Conservation (phyloP, 2,113 vertebrate species). For the Datnioides undecimradiatus region DNA sequence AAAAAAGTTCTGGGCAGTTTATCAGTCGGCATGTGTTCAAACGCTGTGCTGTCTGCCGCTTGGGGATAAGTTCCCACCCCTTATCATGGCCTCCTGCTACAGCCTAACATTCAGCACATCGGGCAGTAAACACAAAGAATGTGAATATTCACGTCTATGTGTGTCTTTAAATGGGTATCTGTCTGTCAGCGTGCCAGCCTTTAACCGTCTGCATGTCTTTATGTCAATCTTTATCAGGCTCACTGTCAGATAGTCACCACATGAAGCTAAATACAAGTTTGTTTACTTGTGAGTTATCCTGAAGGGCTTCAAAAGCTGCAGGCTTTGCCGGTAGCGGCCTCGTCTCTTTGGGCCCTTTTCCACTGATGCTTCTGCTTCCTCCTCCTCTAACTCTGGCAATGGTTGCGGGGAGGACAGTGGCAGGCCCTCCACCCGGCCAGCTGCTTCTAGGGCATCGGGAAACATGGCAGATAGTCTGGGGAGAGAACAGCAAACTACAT, state of each 20-base stretch:
- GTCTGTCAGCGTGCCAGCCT: neutral
- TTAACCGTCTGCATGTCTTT: neutral
- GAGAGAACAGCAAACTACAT: constrained; percentile 23
- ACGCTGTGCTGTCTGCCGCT: constrained; percentile 55
- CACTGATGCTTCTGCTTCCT: constrained; percentile 58
- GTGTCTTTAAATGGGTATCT: neutral
- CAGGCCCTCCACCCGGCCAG: constrained; percentile 79
- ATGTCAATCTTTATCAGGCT: neutral
- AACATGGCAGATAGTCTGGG: constrained; percentile 73
- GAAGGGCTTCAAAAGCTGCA: constrained; percentile 87
- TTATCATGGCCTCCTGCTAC: constrained; percentile 71
- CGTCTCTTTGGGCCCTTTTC: constrained; percentile 67
- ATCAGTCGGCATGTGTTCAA: constrained; percentile 72
- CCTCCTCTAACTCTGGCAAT: constrained; percentile 74
- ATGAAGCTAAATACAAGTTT: constrained; percentile 3
- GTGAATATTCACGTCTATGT: neutral
- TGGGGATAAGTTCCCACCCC: constrained; percentile 66
- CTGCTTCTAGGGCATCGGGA: constrained; percentile 80
- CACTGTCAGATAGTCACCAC: neutral
- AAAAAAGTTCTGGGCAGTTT: constrained; percentile 60
- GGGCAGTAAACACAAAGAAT: constrained; percentile 25
- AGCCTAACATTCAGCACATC: constrained; percentile 21
- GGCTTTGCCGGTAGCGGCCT: constrained; percentile 83
- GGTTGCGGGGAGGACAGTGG: constrained; percentile 74
- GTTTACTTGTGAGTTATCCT: constrained; percentile 87